Base-by-base conservation (phyloP, 2,888 invertebrate species). In the Drosophila kambysellisi region DNA sequence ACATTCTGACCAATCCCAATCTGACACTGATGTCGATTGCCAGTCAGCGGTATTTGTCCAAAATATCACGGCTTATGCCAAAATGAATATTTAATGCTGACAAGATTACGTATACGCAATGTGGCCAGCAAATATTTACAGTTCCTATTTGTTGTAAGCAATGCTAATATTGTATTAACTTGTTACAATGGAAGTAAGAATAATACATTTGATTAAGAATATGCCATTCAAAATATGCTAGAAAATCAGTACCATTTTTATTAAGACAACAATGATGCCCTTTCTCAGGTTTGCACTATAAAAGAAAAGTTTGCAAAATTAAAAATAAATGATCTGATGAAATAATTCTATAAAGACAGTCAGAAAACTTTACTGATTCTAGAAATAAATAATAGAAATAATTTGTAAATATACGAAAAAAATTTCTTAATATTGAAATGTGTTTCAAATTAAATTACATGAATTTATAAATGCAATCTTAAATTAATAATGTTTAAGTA, bases 1-100 rank as follows among this genome's bases (percentile, higher is more conserved):
- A 25, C 66, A 59, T 53, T 20, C 20, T 66, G 56, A 58, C 46
- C 8, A 25, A 25, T 12, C 68, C 43, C 57, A 72, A 72, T 72
- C 75, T 56, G 17, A 35, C 54, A 62, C 62, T 68, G 65, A 66
- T 72, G 68, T 66, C 59, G 59, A 83, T 80, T 54, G 65, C 25
- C 75, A 46, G 1, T 56, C 66, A 61, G 32, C 50, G 32, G 33
- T 11, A 33, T 64, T 69, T 56, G 30, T 33, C 51, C 12, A 52
- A 60, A 54, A 70, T 72, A 46, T 61, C 54, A 43, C 30, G 2
- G n/a, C 29, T 68, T 46, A 59, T 57, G 20, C 12, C 48, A 35
- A 51, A 43, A 51, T 58, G 3, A 41, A 51, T 57, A 30, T n/a
- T 20, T 41, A 20, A 43, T 57, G 39, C 3, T 15, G 20, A 37